These are phyloP conservation scores for Dusona sp. DNA, from an alignment of 2,888 invertebrate genomes.

Conservation along the genomic window DNA sequence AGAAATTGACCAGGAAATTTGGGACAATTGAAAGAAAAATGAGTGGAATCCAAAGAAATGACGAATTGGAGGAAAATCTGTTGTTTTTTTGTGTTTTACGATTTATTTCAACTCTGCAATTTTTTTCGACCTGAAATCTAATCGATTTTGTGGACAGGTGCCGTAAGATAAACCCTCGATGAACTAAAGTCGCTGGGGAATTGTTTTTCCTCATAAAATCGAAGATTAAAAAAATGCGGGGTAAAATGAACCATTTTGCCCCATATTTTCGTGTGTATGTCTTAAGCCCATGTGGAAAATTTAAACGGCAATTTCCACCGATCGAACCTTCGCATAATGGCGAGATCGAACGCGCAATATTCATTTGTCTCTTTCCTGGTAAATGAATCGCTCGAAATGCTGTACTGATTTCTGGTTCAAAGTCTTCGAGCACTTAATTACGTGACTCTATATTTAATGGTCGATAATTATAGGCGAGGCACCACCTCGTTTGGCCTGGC, in stretches of 20 bases:
- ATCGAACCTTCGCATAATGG: not conserved
- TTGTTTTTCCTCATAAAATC: not conserved
- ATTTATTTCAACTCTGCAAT: not conserved
- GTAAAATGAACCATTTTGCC: slow-evolving; percentile 10
- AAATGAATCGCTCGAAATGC: slow-evolving; percentile 20
- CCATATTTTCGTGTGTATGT: not conserved
- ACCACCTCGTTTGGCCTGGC: not conserved
- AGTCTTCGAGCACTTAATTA: slow-evolving; percentile 11
- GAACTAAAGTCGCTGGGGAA: not conserved
- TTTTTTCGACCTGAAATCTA: not conserved
- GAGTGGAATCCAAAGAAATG: not conserved
- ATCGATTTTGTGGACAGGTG: not conserved
- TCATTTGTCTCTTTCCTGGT: slow-evolving; percentile 5
- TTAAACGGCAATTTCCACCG: slow-evolving; percentile 35
- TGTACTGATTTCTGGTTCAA: slow-evolving; percentile 17
- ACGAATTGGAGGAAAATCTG: not conserved
- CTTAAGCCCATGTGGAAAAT: not conserved
- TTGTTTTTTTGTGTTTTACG: not conserved
- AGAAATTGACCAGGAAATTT: not conserved
- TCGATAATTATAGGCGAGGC: slow-evolving; percentile 19
- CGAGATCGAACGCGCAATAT: slow-evolving; percentile 7
- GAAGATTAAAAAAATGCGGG: not conserved
- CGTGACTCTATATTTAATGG: slow-evolving; percentile 7
- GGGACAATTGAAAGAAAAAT: not conserved
- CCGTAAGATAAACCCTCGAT: not conserved